Evolutionary conservation across 2,113 vertebrate species (phyloP), one percentile per base, ranked within the genome.

Genomic region (Peromyscus leucopus): DNA sequence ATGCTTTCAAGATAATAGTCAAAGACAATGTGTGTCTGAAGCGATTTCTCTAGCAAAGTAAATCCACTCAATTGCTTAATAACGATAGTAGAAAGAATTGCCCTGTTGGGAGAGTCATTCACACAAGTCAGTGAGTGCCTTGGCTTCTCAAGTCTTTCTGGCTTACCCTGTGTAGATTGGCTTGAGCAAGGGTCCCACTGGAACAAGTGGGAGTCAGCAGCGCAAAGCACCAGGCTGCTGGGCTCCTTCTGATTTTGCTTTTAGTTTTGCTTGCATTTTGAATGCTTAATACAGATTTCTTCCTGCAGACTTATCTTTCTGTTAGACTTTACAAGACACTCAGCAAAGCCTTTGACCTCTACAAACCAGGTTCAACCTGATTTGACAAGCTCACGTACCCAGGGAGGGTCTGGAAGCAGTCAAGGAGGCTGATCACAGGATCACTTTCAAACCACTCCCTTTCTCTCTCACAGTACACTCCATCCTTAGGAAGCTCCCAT

Each of bases 221-320:
- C 46, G 5, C 13, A 3, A 61, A 33, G 69, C 11, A 84, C 9
- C 79, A 85, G 48, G 71, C 12, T 94, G 46, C 63, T 7, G 46
- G 63, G 89, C 51, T 76, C n/a, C 19, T 48, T 65, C 36, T 71
- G 28, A 19, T 55, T 61, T 72, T 80, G 24, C 13, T 74, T 46
- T 76, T 78, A 9, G 19, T 46, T 78, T 78, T 71, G 46, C 51
- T 78, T 78, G 88, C 59, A 33, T 36, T 65, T 48, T 65, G 2
- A 89, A 74, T 12, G 13, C 11, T 93, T 96, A 12, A 75, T 61
- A 79, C 10, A 36, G 19, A 90, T 48, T 85, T 94, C 51, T 96
- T 91, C 51, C 69, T 75, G 19, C 39, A 87, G 74, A 48, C 46
- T 74, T 84, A 24, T 46, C 39, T 57, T 63, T 33, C 36, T 87